Evolutionary conservation across 2,113 vertebrate genomes (phyloP).

Genomic region (Zosterops hypoxanthus): DNA sequence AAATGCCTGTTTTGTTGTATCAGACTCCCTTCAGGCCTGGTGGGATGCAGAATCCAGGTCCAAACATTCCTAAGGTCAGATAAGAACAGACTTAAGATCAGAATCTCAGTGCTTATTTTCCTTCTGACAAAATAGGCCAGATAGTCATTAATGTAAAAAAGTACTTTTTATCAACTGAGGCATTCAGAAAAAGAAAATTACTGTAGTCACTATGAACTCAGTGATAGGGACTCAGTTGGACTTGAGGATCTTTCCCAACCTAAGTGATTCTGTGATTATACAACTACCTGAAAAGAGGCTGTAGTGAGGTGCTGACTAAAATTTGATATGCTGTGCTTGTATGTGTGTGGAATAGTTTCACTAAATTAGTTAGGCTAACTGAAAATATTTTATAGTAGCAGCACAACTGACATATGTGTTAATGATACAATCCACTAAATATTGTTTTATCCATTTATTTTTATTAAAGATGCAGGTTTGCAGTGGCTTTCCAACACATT

Average conservation of each 20-base stretch:
- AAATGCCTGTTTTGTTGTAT: neutral
- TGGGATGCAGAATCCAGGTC: neutral
- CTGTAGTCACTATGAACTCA: neutral
- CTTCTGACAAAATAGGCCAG: neutral
- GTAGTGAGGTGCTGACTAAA: neutral
- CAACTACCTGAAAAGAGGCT: neutral
- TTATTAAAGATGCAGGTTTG: conserved; percentile 79
- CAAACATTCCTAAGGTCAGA: neutral
- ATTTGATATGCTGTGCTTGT: neutral
- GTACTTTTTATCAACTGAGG: neutral
- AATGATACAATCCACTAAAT: neutral
- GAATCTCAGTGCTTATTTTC: neutral
- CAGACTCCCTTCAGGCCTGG: neutral
- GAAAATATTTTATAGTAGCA: neutral
- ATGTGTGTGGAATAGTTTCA: neutral
- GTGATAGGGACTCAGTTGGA: neutral
- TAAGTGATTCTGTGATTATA: neutral
- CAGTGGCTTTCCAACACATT: conserved; percentile 86
- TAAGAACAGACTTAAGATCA: neutral
- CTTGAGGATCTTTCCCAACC: neutral
- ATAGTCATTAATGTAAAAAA: neutral
- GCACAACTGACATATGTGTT: neutral
- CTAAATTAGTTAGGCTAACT: neutral
- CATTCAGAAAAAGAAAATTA: neutral
- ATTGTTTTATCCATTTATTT: neutral